Percentiles rank a stretch among this genome's conserved stretches.
phyloP scores from a whole-genome alignment of 35 echinoderm and acorn worm genomes.

The Lytechinus variegatus region DNA sequence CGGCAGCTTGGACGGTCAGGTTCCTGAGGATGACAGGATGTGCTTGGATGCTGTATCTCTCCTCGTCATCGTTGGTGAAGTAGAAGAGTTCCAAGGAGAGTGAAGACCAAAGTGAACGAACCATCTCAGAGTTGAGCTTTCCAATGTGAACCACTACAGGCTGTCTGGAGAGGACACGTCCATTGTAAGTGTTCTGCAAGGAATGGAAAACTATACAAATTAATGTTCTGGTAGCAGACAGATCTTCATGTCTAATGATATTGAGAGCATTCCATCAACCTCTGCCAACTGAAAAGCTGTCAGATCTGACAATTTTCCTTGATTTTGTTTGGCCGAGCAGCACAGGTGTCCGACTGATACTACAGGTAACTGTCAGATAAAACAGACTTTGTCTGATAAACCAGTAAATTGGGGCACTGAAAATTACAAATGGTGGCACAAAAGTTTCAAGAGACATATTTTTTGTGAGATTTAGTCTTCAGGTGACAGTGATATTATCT shows the following conservation, averaged over 20 bases:
- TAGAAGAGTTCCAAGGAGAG: conserved; percentile 88
- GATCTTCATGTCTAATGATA: not conserved
- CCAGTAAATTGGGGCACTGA: too few relatives aligned
- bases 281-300: too few relatives aligned
- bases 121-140: conserved; percentile 83
- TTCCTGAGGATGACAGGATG: conserved; percentile 88
- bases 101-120: conserved; percentile 85
- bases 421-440: too few relatives aligned
- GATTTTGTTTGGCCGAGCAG: too few relatives aligned
- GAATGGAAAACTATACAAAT: not conserved
- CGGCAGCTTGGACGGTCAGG: conserved; percentile 90
- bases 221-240: not conserved
- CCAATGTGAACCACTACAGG: conserved; percentile 90
- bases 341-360: too few relatives aligned
- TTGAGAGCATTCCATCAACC: too few relatives aligned
- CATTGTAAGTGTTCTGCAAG: conserved; percentile 76
- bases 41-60: conserved; percentile 95
- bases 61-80: conserved; percentile 99
- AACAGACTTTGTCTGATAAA: too few relatives aligned
- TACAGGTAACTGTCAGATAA: too few relatives aligned
- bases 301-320: too few relatives aligned
- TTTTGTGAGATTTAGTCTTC: too few relatives aligned
- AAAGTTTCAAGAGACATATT: too few relatives aligned
- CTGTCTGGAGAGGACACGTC: conserved; percentile 71
- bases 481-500: too few relatives aligned